These are phyloP conservation scores for Asteroscopus sphinx DNA, from an alignment of 2,888 invertebrate genomes.

Conservation along the genomic window DNA sequence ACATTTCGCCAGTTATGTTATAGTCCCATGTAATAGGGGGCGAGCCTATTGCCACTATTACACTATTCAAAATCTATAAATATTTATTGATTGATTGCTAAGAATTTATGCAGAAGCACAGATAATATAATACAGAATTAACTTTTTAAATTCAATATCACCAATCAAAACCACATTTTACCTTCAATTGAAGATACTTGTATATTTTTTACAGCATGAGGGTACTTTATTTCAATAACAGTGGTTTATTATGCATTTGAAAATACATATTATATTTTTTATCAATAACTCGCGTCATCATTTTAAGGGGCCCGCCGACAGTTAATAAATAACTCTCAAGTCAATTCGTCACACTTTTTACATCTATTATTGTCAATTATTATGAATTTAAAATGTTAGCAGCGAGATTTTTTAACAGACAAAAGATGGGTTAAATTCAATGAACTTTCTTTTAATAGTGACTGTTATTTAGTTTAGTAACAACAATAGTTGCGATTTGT, in stretches of 20 bases:
- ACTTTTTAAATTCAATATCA: conserved; percentile 24
- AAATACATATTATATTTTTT: conserved; percentile 70
- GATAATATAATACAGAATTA: too few relatives aligned
- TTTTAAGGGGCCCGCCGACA: conserved; percentile 65
- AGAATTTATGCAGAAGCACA: too few relatives aligned
- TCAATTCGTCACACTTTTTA: conserved; percentile 83
- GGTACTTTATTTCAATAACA: conserved; percentile 79
- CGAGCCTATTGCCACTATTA: too few relatives aligned
- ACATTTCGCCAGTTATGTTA: too few relatives aligned
- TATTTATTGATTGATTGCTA: too few relatives aligned
- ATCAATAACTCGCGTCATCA: conserved; percentile 72
- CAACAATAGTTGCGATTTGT: conserved; percentile 49
- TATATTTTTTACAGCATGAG: conserved; percentile 71
- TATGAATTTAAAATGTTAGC: conserved; percentile 62
- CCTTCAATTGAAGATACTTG: conserved; percentile 42
- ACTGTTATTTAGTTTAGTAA: conserved; percentile 38
- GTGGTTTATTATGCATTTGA: conserved; percentile 67
- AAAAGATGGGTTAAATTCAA: conserved; percentile 55
- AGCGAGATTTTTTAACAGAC: conserved; percentile 53
- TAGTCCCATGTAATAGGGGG: too few relatives aligned
- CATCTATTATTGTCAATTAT: conserved; percentile 77
- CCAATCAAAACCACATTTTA: conserved; percentile 20
- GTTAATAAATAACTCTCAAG: conserved; percentile 76
- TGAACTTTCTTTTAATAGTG: conserved; percentile 50
- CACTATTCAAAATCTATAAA: too few relatives aligned